phyloP scores from a whole-genome alignment of 2,888 invertebrate species.

The Morpho achilles region DNA sequence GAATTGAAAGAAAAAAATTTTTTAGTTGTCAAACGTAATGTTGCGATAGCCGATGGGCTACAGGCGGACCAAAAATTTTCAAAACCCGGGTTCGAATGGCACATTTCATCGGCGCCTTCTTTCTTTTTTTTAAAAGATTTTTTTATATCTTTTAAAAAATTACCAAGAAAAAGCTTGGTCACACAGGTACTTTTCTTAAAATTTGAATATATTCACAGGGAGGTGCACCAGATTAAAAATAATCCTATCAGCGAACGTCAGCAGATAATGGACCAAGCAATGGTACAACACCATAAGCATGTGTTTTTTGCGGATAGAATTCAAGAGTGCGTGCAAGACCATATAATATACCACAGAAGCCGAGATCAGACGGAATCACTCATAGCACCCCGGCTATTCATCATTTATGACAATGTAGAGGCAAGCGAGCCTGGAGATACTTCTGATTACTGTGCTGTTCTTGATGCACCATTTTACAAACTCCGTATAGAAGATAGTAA shows the following conservation, averaged over 20 bases:
- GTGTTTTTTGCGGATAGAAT: slow-evolving; percentile 84
- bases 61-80: no score
- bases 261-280: slow-evolving; percentile 68
- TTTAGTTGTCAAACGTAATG: no score
- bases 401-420: slow-evolving; percentile 86
- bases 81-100: no score
- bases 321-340: slow-evolving; percentile 82
- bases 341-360: slow-evolving; percentile 73
- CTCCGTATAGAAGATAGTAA: slow-evolving; percentile 78
- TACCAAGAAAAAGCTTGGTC: no score
- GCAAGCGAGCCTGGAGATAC: slow-evolving; percentile 82
- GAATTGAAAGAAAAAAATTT: no score
- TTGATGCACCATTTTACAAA: slow-evolving; percentile 81
- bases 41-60: no score
- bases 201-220: slow-evolving; percentile 52
- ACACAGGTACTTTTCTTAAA: no score
- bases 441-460: slow-evolving; percentile 77
- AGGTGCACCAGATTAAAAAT: slow-evolving; percentile 70
- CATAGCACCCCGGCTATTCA: slow-evolving; percentile 81
- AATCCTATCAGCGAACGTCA: slow-evolving; percentile 70
- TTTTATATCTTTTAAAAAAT: no score
- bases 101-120: no score
- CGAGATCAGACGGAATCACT: slow-evolving; percentile 73
- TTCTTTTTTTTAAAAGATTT: no score
- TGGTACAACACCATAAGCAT: slow-evolving; percentile 80